Evolutionary conservation across 2,113 vertebrate genomes (phyloP), one percentile per base, ranked within the genome.

Genomic region (Mirza zaza): DNA sequence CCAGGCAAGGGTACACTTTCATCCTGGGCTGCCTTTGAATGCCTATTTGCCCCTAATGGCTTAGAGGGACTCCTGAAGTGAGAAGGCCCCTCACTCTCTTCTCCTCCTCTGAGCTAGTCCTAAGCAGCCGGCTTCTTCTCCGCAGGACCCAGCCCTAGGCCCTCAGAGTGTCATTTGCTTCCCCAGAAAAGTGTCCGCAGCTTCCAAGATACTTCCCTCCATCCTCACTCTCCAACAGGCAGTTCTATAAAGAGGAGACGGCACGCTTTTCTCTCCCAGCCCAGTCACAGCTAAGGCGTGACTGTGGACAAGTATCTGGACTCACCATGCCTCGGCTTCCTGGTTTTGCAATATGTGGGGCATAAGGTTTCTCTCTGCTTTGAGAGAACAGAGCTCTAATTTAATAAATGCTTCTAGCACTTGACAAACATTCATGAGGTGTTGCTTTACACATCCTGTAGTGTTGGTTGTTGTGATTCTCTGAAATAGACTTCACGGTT

Each of bases 201-300:
- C 36, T 52, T 75, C 29, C 29, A 32, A 80, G 61, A 21, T 39
- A 4, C 10, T 17, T 1, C 18, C 15, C 17, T 73, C 57, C 15
- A 48, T 12, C 10, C 32, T 68, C 50, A 36, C 34, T 50, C 73
- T 32, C 21, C 57, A 65, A 65, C 5, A 55, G 8, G 48, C 29
- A 65, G 3, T 25, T 29, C 8, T 65, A 34, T 90, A 83, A 55
- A 82, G 25, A 90, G 25, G 39, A 75, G 4, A 27, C 0, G 0
- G 8, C 7, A 11, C 1, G 1, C 5, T 0, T 36, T 9, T 82
- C 42, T 80, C 25, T 9, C 21, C 48, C 17, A 8, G 57, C 20
- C 29, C 36, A 1, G 34, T 12, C 52, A 27, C 0, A 13, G 14
- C 11, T 6, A 2, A 0, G 39, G 8, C 34, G 23, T 1, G 32